These are phyloP conservation scores for Ambastaia sidthimunki DNA, from an alignment of 2,797 vertebrate genomes.

Conservation along the genomic window DNA sequence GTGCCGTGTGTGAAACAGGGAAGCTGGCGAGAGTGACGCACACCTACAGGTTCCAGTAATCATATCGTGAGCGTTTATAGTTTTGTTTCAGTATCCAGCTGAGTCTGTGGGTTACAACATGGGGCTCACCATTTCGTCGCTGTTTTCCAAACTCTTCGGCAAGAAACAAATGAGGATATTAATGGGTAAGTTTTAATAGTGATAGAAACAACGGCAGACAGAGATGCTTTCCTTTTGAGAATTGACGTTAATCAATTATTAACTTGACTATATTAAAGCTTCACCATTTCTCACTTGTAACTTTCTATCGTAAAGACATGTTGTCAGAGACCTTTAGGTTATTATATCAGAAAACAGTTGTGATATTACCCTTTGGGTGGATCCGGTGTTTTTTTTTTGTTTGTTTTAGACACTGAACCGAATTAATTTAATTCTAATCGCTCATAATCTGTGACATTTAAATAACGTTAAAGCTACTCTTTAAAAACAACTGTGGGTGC, in stretches of 20 bases:
- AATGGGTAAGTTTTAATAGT: constrained; percentile 71
- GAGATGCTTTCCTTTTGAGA: not conserved
- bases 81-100: not conserved
- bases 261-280: not conserved
- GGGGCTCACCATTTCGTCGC: constrained; percentile 81
- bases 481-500: too few species aligned
- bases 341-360: not conserved
- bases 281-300: not conserved
- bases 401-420: not conserved
- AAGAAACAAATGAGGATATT: constrained; percentile 90
- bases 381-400: not conserved
- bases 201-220: not conserved
- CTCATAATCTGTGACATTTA: not conserved
- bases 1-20: not conserved
- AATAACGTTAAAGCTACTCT: too few species aligned
- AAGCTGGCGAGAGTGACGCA: not conserved
- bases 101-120: constrained; percentile 56
- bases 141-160: constrained; percentile 83
- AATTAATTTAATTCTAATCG: not conserved
- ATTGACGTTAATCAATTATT: not conserved
- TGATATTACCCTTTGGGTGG: not conserved
- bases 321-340: not conserved
- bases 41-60: not conserved
- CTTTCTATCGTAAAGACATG: not conserved
- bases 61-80: not conserved